Evolutionary conservation across 2,113 vertebrate species (phyloP), one percentile per base, ranked within the genome.

Genomic region (Cottus gobio): DNA sequence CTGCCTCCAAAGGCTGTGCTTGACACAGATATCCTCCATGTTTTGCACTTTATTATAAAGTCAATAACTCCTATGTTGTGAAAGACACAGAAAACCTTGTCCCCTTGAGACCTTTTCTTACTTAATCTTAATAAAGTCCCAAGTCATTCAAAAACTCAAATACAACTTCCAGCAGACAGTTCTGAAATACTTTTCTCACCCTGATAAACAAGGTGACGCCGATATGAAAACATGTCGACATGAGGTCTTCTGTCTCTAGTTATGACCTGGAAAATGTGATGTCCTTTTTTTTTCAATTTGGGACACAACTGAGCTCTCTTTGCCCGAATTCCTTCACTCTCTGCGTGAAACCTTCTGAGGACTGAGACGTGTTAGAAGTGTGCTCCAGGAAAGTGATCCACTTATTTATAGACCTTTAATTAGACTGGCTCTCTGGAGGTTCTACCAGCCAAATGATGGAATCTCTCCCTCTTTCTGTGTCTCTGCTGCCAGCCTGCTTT

Each of bases 321-420:
- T 88, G 77, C 83, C 77, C 56, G 37, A 12, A 80, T 69, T 85
- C 73, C 22, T 66, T 79, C 69, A 77, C 20, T 74, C 61, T 77
- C 64, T n/a, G 57, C 69, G 71, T 30, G 63, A 85, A 88, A 61
- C 83, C 88, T 52, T 44, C 79, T 11, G 89, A 85, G 87, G 77
- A 64, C 63, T 71, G 67, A 85, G 62, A 42, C 22, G 60, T 66
- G 81, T 90, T 82, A 89, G 88, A 91, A 90, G 88, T 84, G 75
- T 20, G 85, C 77, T 90, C 89, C 90, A 88, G 91, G 83, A 92
- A 93, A 91, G 74, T 85, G 56, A 87, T 88, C 75, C 70, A 78
- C 88, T 92, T 94, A 93, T 92, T 93, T 93, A 89, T 93, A 92
- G 92, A 66, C n/a, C 58, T 75, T 84, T 91, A 93, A 93, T 93